These are phyloP conservation scores for Meta bourneti DNA, from an alignment of 2,888 invertebrate genomes.

Conservation along the genomic window DNA sequence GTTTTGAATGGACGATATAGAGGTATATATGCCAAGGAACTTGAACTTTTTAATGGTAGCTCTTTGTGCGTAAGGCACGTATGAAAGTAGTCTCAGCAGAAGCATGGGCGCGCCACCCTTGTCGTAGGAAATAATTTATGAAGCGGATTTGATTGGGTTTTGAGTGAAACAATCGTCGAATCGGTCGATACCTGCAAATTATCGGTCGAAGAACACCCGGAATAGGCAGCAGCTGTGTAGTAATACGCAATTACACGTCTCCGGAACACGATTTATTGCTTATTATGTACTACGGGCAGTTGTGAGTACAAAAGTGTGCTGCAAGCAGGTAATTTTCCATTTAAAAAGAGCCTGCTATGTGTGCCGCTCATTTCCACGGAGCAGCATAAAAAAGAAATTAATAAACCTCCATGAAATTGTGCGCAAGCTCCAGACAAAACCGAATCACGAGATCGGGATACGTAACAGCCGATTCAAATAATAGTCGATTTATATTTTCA, in stretches of 20 bases:
- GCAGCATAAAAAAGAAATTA: conserved; percentile 39
- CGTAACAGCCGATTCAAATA: conserved; percentile 41
- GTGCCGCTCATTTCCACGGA: neutral
- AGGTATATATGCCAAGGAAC: too few species aligned
- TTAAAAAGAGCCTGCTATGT: conserved; percentile 45
- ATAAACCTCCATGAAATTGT: conserved; percentile 41
- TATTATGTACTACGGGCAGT: conserved; percentile 65
- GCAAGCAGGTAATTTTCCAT: conserved; percentile 61
- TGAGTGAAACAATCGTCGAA: conserved; percentile 74
- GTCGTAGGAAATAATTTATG: conserved; percentile 64
- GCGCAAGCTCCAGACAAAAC: conserved; percentile 15
- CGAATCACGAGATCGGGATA: conserved; percentile 38
- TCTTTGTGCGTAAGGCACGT: neutral
- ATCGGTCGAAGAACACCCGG: conserved; percentile 54
- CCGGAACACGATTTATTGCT: conserved; percentile 68
- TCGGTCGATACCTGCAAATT: conserved; percentile 73
- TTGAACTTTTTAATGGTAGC: neutral
- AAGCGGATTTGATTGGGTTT: conserved; percentile 69
- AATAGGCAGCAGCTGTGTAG: conserved; percentile 50
- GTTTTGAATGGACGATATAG: too few species aligned
- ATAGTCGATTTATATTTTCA: conserved; percentile 31
- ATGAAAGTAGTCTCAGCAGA: neutral
- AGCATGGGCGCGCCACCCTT: conserved; percentile 46
- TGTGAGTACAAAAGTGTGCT: neutral
- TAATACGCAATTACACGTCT: conserved; percentile 60